These are phyloP conservation scores for Oncorhynchus keta DNA, from an alignment of 2,113 vertebrate genomes.

Conservation along the genomic window DNA sequence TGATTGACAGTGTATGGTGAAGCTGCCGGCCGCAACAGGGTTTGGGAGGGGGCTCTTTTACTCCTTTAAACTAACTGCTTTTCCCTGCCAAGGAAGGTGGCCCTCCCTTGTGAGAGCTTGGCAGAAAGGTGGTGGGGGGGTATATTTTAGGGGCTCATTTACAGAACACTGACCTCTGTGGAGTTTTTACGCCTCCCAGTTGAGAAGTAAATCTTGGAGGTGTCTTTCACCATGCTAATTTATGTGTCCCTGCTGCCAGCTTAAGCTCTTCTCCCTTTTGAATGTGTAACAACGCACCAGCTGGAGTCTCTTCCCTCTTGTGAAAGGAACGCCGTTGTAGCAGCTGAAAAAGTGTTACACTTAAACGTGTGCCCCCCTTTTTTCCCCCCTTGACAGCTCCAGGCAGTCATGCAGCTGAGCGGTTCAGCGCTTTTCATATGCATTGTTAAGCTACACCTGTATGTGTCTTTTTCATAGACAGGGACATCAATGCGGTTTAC, in stretches of 20 bases:
- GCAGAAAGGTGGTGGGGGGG: conserved; percentile 22
- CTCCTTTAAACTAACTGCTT: conserved; percentile 44
- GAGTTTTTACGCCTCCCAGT: conserved; percentile 47
- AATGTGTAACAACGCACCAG: conserved; percentile 57
- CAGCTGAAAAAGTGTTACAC: no score
- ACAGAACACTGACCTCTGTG: conserved; percentile 61
- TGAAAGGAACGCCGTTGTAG: conserved; percentile 37
- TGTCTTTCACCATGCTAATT: conserved; percentile 65
- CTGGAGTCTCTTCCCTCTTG: conserved; percentile 54
- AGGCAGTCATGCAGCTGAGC: no score
- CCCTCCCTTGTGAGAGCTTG: conserved; percentile 7
- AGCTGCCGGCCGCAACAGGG: conserved; percentile 3
- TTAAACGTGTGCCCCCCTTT: no score
- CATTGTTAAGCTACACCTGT: conserved; percentile 31
- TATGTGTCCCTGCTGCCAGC: conserved; percentile 65
- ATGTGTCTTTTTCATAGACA: not conserved
- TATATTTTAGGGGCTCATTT: conserved; percentile 53
- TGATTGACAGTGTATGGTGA: conserved; percentile 38
- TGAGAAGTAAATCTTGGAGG: conserved; percentile 59
- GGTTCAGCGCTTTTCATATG: conserved; percentile 37
- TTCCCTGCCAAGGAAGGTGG: conserved; percentile 18
- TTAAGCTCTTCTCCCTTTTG: conserved; percentile 58
- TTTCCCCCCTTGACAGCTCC: no score
- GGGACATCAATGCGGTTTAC: not conserved
- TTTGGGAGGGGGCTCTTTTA: conserved; percentile 9